A percentile compares a stretch with the other conserved stretches of the same genome.
phyloP scores from a whole-genome alignment of 2,888 invertebrate species.

The Dasypogon diadema region DNA sequence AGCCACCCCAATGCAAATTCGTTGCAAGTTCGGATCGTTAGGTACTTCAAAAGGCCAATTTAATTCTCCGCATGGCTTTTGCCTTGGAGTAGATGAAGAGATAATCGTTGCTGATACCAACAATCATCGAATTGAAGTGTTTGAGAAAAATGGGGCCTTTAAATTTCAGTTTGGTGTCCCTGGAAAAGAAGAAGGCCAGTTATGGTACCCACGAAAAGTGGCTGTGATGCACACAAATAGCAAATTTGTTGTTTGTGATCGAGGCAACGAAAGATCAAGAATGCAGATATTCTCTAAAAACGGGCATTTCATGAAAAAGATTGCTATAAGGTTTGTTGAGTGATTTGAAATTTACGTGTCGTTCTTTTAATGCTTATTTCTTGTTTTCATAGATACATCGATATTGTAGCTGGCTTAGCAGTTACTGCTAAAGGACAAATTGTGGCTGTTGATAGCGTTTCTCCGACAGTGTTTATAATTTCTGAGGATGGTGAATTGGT shows the following conservation, averaged over 20 bases:
- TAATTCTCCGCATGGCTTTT: slow-evolving; percentile 97
- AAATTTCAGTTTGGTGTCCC: slow-evolving; percentile 95
- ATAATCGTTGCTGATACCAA: slow-evolving; percentile 97
- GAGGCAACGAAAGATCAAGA: slow-evolving; percentile 94
- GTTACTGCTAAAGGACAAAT: slow-evolving; percentile 93
- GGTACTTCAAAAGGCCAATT: slow-evolving; percentile 95
- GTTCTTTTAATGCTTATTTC: slow-evolving; percentile 11
- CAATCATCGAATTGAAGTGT: slow-evolving; percentile 95
- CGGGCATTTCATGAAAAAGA: slow-evolving; percentile 95
- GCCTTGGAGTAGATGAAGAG: slow-evolving; percentile 93
- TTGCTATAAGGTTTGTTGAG: slow-evolving; percentile 83
- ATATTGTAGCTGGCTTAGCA: slow-evolving; percentile 93
- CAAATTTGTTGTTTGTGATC: slow-evolving; percentile 96
- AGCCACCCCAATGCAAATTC: slow-evolving; percentile 87
- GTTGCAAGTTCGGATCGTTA: slow-evolving; percentile 93
- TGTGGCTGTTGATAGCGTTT: slow-evolving; percentile 96
- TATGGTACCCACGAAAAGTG: slow-evolving; percentile 98
- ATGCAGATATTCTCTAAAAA: slow-evolving; percentile 98
- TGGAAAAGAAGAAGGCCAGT: slow-evolving; percentile 95
- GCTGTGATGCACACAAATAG: slow-evolving; percentile 89
- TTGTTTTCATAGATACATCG: slow-evolving; percentile 76
- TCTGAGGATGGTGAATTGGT: slow-evolving; percentile 92
- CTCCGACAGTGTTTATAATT: slow-evolving; percentile 95
- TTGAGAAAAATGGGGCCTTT: slow-evolving; percentile 92
- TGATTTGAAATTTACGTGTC: slow-evolving; percentile 16